A percentile compares a stretch with the other conserved stretches of the same genome.
Conservation (phyloP, 2,888 invertebrate genomes). For the Drosophila cognata region DNA sequence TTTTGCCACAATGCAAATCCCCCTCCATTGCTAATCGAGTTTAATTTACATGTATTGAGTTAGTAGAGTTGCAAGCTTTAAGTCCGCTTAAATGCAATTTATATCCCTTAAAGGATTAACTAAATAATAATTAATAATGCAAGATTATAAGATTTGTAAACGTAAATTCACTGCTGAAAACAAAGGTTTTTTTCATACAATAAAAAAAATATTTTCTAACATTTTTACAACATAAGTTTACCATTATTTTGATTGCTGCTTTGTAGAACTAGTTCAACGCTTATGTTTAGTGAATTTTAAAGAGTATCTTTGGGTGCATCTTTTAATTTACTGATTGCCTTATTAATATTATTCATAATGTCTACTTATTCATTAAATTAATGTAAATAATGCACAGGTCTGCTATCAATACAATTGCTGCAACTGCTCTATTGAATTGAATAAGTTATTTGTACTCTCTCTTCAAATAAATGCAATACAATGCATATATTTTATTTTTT, state of each 20-base stretch:
- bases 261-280: background rate
- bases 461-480: slow-evolving; percentile 11
- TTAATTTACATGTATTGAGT: background rate
- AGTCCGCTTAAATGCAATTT: background rate
- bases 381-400: slow-evolving; percentile 15
- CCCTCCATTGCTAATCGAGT: background rate
- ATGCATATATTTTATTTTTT: background rate
- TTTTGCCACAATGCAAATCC: background rate
- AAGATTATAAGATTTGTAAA: background rate
- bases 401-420: background rate
- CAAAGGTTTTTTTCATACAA: too few species aligned
- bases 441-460: slow-evolving; percentile 37
- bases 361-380: slow-evolving; percentile 38
- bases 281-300: accelerated
- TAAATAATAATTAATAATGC: background rate
- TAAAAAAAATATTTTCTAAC: background rate
- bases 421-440: slow-evolving; percentile 14
- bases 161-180: too few species aligned
- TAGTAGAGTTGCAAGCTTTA: background rate
- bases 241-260: background rate
- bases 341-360: slow-evolving; percentile 15
- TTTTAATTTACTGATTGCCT: background rate
- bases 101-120: background rate
- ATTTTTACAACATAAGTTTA: background rate
- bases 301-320: slow-evolving; percentile 1